Percentiles rank a stretch among this genome's conserved stretches.
Conservation (phyloP, 2,888 invertebrate species). For the Argynnis bischoffii region DNA sequence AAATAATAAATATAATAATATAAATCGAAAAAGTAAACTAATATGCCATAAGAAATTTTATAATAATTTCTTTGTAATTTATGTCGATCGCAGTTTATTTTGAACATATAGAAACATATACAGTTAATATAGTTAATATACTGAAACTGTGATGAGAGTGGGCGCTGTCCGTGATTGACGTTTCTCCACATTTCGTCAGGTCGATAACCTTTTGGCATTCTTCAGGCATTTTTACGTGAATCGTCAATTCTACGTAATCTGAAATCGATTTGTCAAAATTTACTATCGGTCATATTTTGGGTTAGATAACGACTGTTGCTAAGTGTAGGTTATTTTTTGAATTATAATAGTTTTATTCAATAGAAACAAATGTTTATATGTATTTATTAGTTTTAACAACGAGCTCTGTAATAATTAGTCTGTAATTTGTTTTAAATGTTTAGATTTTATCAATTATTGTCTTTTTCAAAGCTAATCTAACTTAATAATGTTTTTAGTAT, state of each 20-base stretch:
- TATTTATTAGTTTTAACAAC: too few species aligned
- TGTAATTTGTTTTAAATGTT: too few species aligned
- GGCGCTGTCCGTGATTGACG: conserved; percentile 39
- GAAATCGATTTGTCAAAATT: conserved; percentile 36
- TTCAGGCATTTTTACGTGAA: conserved; percentile 36
- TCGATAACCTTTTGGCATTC: conserved; percentile 36
- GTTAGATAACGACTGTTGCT: conserved; percentile 23
- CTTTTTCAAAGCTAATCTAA: too few species aligned
- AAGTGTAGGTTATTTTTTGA: background rate
- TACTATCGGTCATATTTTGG: conserved; percentile 32
- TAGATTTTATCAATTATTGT: too few species aligned
- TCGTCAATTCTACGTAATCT: conserved; percentile 31
- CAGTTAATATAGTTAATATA: background rate
- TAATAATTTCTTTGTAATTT: too few species aligned
- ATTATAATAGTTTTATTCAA: background rate
- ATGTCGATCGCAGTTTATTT: conserved; percentile 7
- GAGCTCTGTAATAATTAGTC: too few species aligned
- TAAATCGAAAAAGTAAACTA: too few species aligned
- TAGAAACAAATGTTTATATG: background rate
- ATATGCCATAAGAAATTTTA: too few species aligned
- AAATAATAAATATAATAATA: too few species aligned
- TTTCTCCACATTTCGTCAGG: conserved; percentile 34
- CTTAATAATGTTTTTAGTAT: too few species aligned
- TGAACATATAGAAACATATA: background rate
- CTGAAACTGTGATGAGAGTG: conserved; percentile 27